A percentile compares a stretch with the other conserved stretches of the same genome.
Conservation (phyloP, 2,113 vertebrate genomes). For the Lethenteron reissneri region DNA sequence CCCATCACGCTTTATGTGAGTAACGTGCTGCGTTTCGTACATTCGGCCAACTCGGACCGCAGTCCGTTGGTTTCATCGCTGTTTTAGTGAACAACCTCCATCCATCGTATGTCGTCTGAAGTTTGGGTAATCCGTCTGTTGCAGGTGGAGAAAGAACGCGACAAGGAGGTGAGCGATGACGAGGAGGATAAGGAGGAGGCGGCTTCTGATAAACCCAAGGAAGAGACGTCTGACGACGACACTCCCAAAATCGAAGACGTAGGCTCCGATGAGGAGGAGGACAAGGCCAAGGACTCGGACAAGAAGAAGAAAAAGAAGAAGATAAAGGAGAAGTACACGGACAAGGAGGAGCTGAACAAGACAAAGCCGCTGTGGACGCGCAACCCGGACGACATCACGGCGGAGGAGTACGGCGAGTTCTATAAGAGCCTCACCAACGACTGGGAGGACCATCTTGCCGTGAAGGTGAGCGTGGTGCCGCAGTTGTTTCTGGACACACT, state of each 20-base stretch:
- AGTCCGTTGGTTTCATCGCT: too few relatives aligned
- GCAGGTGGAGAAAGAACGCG: conserved; percentile 69
- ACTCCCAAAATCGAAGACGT: conserved; percentile 63
- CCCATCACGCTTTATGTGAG: conserved; percentile 68
- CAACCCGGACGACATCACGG: conserved; percentile 78
- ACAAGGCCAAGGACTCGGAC: conserved; percentile 32
- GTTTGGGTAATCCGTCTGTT: too few relatives aligned
- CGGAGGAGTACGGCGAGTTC: conserved; percentile 78
- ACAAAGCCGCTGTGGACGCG: conserved; percentile 89
- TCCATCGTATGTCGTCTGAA: too few relatives aligned
- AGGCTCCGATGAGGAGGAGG: conserved; percentile 65
- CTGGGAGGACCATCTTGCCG: conserved; percentile 80
- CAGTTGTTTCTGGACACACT: too few relatives aligned
- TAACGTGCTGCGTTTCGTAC: conserved; percentile 7
- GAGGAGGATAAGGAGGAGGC: conserved; percentile 64
- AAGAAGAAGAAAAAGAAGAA: conserved; percentile 75
- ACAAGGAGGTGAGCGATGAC: conserved; percentile 84
- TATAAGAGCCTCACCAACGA: conserved; percentile 88
- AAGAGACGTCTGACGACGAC: conserved; percentile 24
- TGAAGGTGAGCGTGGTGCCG: conserved; percentile 34
- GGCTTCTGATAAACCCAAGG: conserved; percentile 16
- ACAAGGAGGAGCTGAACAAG: conserved; percentile 81
- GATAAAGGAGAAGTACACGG: conserved; percentile 86
- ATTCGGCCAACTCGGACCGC: too few relatives aligned
- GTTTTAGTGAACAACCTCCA: too few relatives aligned